Evolutionary conservation across 2,797 vertebrate genomes (phyloP).

Genomic region (Emydoidea blandingii): DNA sequence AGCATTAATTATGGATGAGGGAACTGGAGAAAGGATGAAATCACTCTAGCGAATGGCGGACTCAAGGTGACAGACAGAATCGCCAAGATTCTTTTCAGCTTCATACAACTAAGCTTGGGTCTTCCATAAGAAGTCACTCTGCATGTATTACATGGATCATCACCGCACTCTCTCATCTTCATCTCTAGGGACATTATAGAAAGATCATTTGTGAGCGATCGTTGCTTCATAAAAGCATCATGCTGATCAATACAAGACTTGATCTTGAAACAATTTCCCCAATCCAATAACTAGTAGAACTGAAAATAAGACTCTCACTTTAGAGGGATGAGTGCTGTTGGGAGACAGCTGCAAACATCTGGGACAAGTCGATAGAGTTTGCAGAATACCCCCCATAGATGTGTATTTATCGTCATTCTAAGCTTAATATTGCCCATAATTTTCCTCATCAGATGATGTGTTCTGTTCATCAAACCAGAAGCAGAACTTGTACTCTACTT

Average conservation of each 20-base stretch:
- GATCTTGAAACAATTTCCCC: conserved; percentile 10
- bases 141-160: background rate
- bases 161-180: background rate
- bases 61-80: background rate
- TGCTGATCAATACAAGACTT: conserved; percentile 27
- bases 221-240: conserved; percentile 43
- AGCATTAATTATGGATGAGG: background rate
- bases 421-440: conserved; percentile 26
- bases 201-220: conserved; percentile 44
- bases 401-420: background rate
- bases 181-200: background rate
- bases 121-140: background rate
- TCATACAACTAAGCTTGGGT: accelerated
- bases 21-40: background rate
- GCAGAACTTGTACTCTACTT: conserved; percentile 45
- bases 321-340: background rate
- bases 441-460: conserved; percentile 40
- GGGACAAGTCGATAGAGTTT: conserved; percentile 48
- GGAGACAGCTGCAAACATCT: conserved; percentile 75
- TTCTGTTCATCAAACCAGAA: background rate
- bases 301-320: conserved; percentile 8
- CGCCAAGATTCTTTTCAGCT: conserved; percentile 16
- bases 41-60: background rate
- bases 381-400: conserved; percentile 28
- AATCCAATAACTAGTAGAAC: conserved; percentile 21